Conservation (phyloP, 2,113 vertebrate species). For the Oxygymnocypris stewartii region DNA sequence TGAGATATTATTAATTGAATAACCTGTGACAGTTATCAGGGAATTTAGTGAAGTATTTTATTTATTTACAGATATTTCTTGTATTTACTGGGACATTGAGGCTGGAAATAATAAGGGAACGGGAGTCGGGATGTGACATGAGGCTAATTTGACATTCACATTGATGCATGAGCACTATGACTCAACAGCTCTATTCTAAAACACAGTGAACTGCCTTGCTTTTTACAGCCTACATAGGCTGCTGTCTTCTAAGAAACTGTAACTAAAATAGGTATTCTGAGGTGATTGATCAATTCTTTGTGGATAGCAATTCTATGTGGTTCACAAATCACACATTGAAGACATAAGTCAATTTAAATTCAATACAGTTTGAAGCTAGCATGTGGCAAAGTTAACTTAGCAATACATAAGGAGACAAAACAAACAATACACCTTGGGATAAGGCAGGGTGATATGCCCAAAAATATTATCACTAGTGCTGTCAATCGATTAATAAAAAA, state of each 20-base stretch:
- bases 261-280: neutral
- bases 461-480: no score
- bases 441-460: no score
- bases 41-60: neutral
- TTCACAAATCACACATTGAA: neutral
- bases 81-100: neutral
- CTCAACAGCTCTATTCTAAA: neutral
- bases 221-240: neutral
- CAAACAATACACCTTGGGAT: neutral
- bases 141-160: neutral
- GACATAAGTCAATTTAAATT: neutral
- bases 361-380: neutral
- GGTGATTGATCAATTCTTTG: neutral
- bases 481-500: no score
- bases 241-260: neutral
- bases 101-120: neutral
- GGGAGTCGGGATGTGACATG: neutral
- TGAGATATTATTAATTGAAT: slow-evolving; percentile 2
- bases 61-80: neutral
- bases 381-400: neutral
- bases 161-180: neutral
- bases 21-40: neutral
- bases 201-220: neutral
- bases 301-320: neutral
- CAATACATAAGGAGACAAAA: neutral